Evolutionary conservation across 2,797 vertebrate genomes (phyloP), one percentile per base, ranked within the genome.

Genomic region (Falco concolor): DNA sequence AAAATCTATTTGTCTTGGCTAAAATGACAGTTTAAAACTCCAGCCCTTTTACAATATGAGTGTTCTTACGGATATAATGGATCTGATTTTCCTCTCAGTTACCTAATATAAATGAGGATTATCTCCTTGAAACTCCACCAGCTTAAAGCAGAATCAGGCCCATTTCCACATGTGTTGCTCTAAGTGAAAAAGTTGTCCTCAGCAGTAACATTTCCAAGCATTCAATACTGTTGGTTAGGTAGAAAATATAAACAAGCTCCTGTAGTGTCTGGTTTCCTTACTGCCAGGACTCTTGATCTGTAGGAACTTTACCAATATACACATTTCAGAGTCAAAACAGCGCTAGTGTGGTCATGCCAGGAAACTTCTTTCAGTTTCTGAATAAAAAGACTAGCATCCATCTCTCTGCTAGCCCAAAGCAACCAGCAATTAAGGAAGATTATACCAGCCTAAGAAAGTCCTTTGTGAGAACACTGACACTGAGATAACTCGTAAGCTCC

Each of bases 1-100:
- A 93, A 95, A 96, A 96, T 91, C 85, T 82, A 90, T 96, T 95
- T 95, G 61, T 84, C 96, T 89, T 90, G 61, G 68, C 44, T 72
- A 42, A 86, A 92, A 91, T 65, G 90, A 90, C 89, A 91, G 47
- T 67, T 87, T 90, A 92, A 90, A 94, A 84, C 44, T 74, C 83
- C 23, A 77, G 42, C 7, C 30, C 49, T 84, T 95, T 93, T 88
- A 76, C 82, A 84, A 90, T 79, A 90, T 0, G 1, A 63, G 9
- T 49, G 27, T 38, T 86, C 7, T 77, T 94, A 87, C 0, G 4
- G 80, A 50, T 95, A 64, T 80, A 84, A 91, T 64, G 64, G 67
- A 69, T 69, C 52, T 77, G 74, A 91, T 84, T 95, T 95, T 90
- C 77, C 27, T 91, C 69, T 86, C 83, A 32, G 61, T 76, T 93